These are phyloP conservation scores for Gasteruption jaculator DNA, from an alignment of 2,888 invertebrate genomes.

Conservation along the genomic window DNA sequence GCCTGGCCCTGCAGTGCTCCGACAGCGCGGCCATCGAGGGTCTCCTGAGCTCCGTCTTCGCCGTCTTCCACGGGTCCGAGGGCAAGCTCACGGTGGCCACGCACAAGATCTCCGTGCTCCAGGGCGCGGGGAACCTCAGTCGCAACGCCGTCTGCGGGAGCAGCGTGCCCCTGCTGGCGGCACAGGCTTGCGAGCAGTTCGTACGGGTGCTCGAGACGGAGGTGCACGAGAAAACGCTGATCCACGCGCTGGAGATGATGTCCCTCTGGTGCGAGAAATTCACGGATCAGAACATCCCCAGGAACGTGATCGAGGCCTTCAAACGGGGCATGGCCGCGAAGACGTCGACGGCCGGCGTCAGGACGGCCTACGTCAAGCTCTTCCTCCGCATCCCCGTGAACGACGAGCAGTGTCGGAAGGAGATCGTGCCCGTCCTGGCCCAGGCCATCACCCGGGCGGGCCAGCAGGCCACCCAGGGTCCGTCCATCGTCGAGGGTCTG, in stretches of 20 bases:
- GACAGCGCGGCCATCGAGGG: constrained; percentile 63
- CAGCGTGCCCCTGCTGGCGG: constrained; percentile 58
- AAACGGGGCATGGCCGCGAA: constrained; percentile 74
- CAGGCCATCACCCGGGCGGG: constrained; percentile 72
- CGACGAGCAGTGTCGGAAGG: constrained; percentile 30
- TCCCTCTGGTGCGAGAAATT: constrained; percentile 73
- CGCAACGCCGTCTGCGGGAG: constrained; percentile 63
- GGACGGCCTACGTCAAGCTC: constrained; percentile 75
- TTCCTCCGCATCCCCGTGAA: constrained; percentile 49
- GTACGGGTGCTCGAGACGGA: constrained; percentile 78
- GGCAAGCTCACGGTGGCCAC: constrained; percentile 87
- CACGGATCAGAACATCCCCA: constrained; percentile 61
- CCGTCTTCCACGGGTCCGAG: constrained; percentile 80
- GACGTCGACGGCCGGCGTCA: constrained; percentile 71
- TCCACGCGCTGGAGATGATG: constrained; percentile 76
- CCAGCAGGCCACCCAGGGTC: constrained; percentile 68
- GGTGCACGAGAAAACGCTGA: constrained; percentile 87
- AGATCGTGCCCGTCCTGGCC: constrained; percentile 60
- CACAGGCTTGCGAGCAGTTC: constrained; percentile 64
- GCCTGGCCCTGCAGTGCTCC: constrained; percentile 69
- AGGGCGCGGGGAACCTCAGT: constrained; percentile 73
- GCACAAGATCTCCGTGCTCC: constrained; percentile 81
- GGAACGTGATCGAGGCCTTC: constrained; percentile 62
- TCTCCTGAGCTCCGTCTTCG: constrained; percentile 69
- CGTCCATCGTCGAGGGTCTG: constrained; percentile 68